Evolutionary conservation across 2,888 invertebrate species (phyloP).

Genomic region (Meta bourneti): DNA sequence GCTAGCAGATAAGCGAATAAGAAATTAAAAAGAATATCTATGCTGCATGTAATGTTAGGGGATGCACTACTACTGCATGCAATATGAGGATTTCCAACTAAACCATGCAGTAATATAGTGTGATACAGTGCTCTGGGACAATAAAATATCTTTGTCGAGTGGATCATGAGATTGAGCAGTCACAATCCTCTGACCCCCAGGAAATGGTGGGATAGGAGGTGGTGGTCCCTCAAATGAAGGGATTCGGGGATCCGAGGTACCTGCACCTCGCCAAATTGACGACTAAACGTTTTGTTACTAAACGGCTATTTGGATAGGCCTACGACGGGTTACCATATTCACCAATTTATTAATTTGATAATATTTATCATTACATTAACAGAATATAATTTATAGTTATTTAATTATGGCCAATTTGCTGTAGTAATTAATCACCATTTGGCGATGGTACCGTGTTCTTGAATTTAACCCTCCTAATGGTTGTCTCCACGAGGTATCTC

Average conservation of each 20-base stretch:
- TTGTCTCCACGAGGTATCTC: no score
- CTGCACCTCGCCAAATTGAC: no score
- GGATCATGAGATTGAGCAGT: constrained; percentile 78
- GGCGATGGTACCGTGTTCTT: no score
- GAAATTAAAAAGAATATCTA: constrained; percentile 19
- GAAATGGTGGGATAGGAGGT: constrained; percentile 77
- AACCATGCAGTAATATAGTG: constrained; percentile 66
- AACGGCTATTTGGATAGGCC: no score
- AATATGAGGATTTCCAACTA: constrained; percentile 61
- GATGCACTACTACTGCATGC: constrained; percentile 69
- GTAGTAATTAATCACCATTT: no score
- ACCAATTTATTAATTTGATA: no score
- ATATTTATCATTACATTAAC: no score
- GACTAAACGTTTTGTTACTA: no score
- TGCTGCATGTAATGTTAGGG: constrained; percentile 48
- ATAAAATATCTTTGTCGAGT: constrained; percentile 77
- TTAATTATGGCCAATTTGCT: no score
- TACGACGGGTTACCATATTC: no score
- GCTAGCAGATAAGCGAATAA: constrained; percentile 10
- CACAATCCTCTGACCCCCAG: constrained; percentile 78
- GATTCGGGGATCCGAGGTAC: constrained; percentile 83
- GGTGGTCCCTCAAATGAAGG: constrained; percentile 84
- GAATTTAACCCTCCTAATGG: no score
- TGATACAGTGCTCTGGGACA: constrained; percentile 53
- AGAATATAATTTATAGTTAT: no score